Percentiles rank a stretch among this genome's conserved stretches.
Conservation (phyloP, 2,113 vertebrate genomes). For the Atlantisia rogersi region DNA sequence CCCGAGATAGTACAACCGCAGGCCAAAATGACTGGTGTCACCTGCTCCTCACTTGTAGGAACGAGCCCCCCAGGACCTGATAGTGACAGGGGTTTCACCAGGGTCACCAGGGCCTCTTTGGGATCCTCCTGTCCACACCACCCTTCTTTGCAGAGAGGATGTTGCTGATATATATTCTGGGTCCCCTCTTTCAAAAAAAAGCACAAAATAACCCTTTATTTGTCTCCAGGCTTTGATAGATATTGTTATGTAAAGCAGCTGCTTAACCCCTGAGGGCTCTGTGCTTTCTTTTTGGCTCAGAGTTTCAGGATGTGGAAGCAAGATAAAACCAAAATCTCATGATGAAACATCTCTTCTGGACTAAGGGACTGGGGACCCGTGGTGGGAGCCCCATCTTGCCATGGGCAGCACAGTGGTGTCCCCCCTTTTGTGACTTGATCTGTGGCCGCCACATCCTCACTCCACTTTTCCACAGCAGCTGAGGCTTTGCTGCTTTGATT, state of each 20-base stretch:
- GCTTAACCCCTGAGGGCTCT: neutral
- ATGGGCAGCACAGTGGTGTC: neutral
- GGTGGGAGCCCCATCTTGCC: neutral
- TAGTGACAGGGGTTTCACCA: neutral
- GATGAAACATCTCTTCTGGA: neutral
- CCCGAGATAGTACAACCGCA: neutral
- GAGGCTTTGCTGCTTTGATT: neutral
- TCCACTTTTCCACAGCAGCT: neutral
- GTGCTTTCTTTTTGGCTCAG: neutral
- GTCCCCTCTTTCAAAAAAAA: neutral
- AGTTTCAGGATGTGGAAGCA: neutral
- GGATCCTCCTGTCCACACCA: neutral
- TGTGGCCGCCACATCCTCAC: neutral
- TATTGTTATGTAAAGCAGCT: neutral
- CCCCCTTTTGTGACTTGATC: neutral
- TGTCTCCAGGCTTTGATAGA: slow-evolving; percentile 4
- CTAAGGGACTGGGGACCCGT: neutral
- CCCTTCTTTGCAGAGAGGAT: neutral
- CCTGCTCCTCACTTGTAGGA: neutral
- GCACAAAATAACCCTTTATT: neutral
- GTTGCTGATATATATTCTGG: neutral
- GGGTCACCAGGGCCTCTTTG: neutral
- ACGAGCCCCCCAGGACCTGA: rapidly evolving
- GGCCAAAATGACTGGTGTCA: neutral
- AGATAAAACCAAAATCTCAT: neutral